phyloP scores from a whole-genome alignment of 2,113 vertebrate genomes.

The Boleophthalmus pectinirostris region DNA sequence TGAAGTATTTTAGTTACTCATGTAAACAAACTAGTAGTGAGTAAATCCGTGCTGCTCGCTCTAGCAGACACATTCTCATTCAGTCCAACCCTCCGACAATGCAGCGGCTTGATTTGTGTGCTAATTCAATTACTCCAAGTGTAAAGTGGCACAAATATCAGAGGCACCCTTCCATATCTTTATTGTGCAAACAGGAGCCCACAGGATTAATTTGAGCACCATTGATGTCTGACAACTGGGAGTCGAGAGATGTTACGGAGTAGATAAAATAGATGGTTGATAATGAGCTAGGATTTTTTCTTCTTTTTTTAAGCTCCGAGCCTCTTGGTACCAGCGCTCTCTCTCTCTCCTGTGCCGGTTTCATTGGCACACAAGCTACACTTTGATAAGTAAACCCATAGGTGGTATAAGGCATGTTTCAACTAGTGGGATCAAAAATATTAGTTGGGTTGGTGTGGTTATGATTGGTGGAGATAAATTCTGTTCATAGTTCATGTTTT shows the following conservation, averaged over 20 bases:
- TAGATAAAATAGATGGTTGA: constrained; percentile 76
- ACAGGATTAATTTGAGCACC: constrained; percentile 72
- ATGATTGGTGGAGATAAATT: too few relatives aligned
- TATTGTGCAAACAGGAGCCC: constrained; percentile 71
- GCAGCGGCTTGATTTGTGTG: constrained; percentile 58
- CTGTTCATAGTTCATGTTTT: too few relatives aligned
- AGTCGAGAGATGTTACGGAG: constrained; percentile 66
- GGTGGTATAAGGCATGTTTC: not conserved
- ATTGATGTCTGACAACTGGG: constrained; percentile 77
- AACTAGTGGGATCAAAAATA: not conserved
- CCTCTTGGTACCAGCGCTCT: constrained; percentile 51
- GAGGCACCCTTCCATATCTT: constrained; percentile 69
- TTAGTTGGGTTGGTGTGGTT: not conserved
- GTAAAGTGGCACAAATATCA: constrained; percentile 71
- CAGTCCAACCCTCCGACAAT: constrained; percentile 31
- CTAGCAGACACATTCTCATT: constrained; percentile 50
- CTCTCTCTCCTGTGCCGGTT: constrained; percentile 68
- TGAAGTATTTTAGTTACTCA: not conserved
- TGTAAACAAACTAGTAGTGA: not conserved
- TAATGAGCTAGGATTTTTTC: constrained; percentile 64
- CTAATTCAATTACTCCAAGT: constrained; percentile 70
- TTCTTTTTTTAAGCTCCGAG: constrained; percentile 46
- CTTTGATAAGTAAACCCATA: constrained; percentile 42
- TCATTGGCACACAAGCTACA: constrained; percentile 29
- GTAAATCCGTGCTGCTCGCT: not conserved